Evolutionary conservation across 1,140 invertebrate species (phyloP), one percentile per base, ranked within the genome.

Genomic region (Heliothis virescens): DNA sequence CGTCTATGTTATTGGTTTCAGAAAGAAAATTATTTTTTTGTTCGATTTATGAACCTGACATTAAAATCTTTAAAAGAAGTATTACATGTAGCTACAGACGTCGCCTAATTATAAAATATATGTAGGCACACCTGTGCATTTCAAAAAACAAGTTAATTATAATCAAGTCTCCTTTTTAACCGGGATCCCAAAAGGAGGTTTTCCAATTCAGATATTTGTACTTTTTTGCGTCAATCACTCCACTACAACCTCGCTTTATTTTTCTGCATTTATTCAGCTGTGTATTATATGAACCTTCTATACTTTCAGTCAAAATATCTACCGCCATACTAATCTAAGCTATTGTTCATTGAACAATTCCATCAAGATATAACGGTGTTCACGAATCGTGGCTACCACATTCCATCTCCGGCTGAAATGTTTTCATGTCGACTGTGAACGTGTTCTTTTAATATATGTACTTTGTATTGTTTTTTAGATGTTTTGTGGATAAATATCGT

Each of bases 311-410:
- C n/a, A 7, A 62, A 62, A 29, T 13, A 62, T 10, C 26, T 3
- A 3, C 11, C 67, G 34, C 7, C 21, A 72, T 15, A 52, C 50
- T n/a, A 55, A 72, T 72, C 48, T 55, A 53, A 72, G 55, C 55
- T 21, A 72, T 72, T 72, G 67, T 72, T 72, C 50, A 72, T 4
- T 50, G 50, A 72, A 72, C 18, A 34, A 55, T 53, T 53, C 29
- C 52, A 53, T 72, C 52, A 72, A 72, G 48, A 52, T 67, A 47
- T 18, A 67, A 16, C 47, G 15, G n/a, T 67, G 11, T 67, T 67
- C 47, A 67, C 10, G 47, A 48, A 7, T 67, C 13, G 47, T 48
- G 41, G 62, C 48, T 65, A 12, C 10, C 21, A 10, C 29, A 48
- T 47, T 47, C 34, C n/a, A 65, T 65, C 34, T 62, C 26, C 59